Conservation (phyloP, 2,888 invertebrate species). For the Stomorhina lunata region DNA sequence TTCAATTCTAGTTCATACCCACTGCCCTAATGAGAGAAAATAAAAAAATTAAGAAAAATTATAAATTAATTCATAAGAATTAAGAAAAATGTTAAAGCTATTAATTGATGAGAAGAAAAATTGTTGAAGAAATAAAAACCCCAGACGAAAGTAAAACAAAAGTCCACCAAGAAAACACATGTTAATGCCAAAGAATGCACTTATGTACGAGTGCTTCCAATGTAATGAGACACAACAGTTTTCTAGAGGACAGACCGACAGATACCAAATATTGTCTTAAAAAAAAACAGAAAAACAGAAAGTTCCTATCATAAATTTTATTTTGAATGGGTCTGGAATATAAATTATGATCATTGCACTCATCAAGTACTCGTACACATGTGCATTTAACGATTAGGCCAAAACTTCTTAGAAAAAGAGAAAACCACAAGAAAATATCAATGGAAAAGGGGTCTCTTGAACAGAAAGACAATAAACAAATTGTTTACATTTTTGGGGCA, state of each 20-base stretch:
- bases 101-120: not conserved
- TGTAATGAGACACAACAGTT: not conserved
- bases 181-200: not conserved
- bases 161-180: not conserved
- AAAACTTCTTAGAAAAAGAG: conserved; percentile 2
- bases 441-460: not conserved
- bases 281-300: not conserved
- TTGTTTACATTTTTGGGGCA: not conserved
- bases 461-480: not conserved
- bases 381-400: too few species aligned
- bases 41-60: conserved; percentile 41
- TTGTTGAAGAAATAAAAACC: not conserved
- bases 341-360: not conserved
- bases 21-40: conserved; percentile 1
- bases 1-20: not conserved
- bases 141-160: not conserved
- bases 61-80: conserved; percentile 39
- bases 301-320: not conserved
- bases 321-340: not conserved
- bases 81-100: not conserved
- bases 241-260: not conserved
- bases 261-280: too few species aligned
- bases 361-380: not conserved
- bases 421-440: not conserved
- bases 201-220: too few species aligned